Evolutionary conservation across 2,888 invertebrate genomes (phyloP).

Genomic region (Gari tellinella): DNA sequence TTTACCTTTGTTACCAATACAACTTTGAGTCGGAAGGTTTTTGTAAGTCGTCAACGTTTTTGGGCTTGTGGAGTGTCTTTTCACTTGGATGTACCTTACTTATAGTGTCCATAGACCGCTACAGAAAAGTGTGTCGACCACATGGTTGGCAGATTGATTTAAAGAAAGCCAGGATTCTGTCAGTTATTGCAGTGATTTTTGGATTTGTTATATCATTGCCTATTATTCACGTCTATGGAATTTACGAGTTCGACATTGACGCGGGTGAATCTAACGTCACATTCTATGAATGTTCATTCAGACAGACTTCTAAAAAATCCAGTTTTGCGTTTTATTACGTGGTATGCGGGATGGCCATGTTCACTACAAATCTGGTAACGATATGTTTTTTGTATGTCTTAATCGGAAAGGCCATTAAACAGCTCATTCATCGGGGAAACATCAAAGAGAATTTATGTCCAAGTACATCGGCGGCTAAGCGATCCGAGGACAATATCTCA

Average conservation of each 20-base stretch:
- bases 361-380: slow-evolving; percentile 27
- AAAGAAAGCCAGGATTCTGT: slow-evolving; percentile 50
- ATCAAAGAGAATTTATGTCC: slow-evolving; percentile 39
- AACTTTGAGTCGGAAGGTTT: slow-evolving; percentile 42
- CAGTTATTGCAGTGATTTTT: slow-evolving; percentile 36
- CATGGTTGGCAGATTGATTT: slow-evolving; percentile 68
- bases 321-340: slow-evolving; percentile 38
- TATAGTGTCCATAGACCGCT: slow-evolving; percentile 66
- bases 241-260: slow-evolving; percentile 19
- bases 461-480: slow-evolving; percentile 43
- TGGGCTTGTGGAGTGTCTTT: slow-evolving; percentile 45
- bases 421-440: slow-evolving; percentile 39
- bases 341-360: slow-evolving; percentile 45
- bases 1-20: slow-evolving; percentile 53
- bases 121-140: slow-evolving; percentile 69
- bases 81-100: slow-evolving; percentile 53
- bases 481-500: slow-evolving; percentile 3
- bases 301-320: slow-evolving; percentile 6
- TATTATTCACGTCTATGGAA: slow-evolving; percentile 37
- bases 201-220: slow-evolving; percentile 50
- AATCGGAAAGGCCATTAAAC: slow-evolving; percentile 47
- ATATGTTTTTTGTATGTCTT: slow-evolving; percentile 56
- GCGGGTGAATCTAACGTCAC: slow-evolving; percentile 18
- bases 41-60: slow-evolving; percentile 54
- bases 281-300: slow-evolving; percentile 49